Percentiles rank a stretch among this genome's conserved stretches.
Conservation (phyloP, 2,797 vertebrate species). For the Tadarida brasiliensis region DNA sequence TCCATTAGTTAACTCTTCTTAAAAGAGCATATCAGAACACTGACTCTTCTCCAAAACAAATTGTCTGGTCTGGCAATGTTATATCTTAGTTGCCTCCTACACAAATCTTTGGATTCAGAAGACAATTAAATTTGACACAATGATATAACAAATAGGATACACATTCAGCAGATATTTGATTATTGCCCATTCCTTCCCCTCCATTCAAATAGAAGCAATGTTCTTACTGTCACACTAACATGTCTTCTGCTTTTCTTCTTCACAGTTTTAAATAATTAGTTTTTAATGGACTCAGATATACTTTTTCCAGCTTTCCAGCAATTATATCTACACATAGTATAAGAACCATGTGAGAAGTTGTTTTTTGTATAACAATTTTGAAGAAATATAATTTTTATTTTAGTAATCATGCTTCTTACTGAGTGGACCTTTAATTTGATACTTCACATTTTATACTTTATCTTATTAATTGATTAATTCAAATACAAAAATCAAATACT, state of each 20-base stretch:
- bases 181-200: not conserved
- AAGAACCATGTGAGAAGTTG: not conserved
- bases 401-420: not conserved
- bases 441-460: not conserved
- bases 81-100: not conserved
- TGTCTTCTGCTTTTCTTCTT: not conserved
- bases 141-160: not conserved
- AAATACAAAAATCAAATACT: not conserved
- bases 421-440: not conserved
- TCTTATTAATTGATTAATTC: not conserved
- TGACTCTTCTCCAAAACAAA: not conserved
- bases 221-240: not conserved
- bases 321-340: not conserved
- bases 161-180: not conserved
- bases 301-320: not conserved
- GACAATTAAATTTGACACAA: not conserved
- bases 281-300: not conserved
- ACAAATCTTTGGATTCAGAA: not conserved
- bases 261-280: not conserved
- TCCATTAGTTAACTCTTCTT: not conserved
- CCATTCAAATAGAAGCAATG: not conserved
- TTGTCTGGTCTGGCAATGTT: not conserved
- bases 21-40: not conserved
- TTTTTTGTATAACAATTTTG: not conserved
- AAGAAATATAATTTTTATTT: not conserved